phyloP scores from a whole-genome alignment of 1,140 invertebrate genomes.

The Centruroides sculpturatus region DNA sequence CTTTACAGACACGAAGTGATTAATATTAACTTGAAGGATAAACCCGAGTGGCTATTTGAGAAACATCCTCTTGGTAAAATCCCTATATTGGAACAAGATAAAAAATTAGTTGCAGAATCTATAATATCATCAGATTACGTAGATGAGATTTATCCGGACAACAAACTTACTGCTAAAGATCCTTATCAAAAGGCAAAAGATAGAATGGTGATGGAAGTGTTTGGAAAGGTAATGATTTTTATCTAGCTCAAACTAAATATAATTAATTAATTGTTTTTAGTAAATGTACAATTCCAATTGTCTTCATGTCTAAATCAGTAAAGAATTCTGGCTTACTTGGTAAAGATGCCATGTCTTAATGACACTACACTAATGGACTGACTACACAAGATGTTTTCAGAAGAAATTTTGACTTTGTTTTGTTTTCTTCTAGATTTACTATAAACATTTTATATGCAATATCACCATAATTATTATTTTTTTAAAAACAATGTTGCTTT shows the following conservation, averaged over 20 bases:
- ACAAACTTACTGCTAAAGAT: conserved; percentile 25
- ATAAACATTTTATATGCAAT: no score
- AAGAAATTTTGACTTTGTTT: no score
- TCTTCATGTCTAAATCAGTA: no score
- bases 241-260: no score
- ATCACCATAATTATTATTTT: no score
- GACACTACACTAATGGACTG: no score
- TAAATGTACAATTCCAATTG: neutral
- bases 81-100: conserved; percentile 56
- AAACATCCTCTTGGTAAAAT: conserved; percentile 63
- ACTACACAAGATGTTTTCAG: no score
- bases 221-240: conserved; percentile 20
- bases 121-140: conserved; percentile 54
- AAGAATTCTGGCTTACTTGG: no score
- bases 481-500: no score
- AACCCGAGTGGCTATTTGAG: conserved; percentile 66
- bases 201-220: conserved; percentile 25
- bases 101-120: conserved; percentile 60
- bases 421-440: no score
- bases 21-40: conserved; percentile 62
- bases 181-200: conserved; percentile 28
- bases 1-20: conserved; percentile 59
- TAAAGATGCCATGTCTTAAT: no score
- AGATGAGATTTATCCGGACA: conserved; percentile 28
- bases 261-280: neutral